Evolutionary conservation across 2,113 vertebrate species (phyloP).

Genomic region (Archilochus colubris): DNA sequence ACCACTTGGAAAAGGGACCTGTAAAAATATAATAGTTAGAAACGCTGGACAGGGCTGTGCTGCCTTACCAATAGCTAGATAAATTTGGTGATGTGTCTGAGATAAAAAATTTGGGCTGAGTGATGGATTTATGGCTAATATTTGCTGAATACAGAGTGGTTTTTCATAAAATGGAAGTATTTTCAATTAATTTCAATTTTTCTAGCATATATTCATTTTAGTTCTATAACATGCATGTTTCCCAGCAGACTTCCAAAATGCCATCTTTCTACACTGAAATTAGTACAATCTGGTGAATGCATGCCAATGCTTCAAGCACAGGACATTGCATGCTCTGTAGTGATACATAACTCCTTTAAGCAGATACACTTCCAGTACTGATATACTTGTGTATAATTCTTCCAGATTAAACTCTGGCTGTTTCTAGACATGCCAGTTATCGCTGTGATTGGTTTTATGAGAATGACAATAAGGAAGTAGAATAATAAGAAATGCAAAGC

Average conservation of each 20-base stretch:
- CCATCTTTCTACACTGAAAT: background rate
- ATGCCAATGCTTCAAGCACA: background rate
- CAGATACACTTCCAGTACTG: background rate
- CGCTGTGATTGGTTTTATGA: background rate
- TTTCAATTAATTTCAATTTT: background rate
- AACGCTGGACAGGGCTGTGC: background rate
- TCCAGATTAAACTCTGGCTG: conserved; percentile 30
- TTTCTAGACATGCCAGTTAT: background rate
- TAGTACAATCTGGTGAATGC: background rate
- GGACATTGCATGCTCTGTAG: background rate
- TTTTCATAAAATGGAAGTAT: background rate
- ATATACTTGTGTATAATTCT: background rate
- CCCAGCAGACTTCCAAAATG: background rate
- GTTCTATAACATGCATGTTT: background rate
- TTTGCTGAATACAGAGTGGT: background rate
- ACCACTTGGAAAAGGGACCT: background rate
- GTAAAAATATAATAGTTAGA: background rate
- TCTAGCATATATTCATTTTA: background rate
- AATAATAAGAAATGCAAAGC: background rate
- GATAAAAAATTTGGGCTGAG: background rate
- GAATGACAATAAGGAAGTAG: background rate
- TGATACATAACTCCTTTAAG: background rate
- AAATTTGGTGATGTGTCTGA: background rate
- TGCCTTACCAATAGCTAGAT: background rate
- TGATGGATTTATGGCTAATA: background rate